Evolutionary conservation across 2,113 vertebrate species (phyloP), one percentile per base, ranked within the genome.

Genomic region (Elephantulus edwardii): DNA sequence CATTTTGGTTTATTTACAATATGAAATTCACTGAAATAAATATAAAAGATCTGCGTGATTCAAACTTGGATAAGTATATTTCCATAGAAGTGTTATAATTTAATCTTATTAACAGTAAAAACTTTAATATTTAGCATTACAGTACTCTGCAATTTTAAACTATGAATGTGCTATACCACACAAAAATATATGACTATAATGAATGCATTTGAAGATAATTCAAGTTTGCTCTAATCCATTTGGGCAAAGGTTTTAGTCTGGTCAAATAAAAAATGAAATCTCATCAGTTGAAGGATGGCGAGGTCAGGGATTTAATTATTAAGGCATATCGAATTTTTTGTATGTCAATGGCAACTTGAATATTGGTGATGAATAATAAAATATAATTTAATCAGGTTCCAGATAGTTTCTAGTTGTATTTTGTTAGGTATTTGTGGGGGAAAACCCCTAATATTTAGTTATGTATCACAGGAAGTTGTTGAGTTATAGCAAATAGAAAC

Each of bases 181-280:
- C 96, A 95, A 96, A 97, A 97, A 91, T 96, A 77, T 96, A 96
- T 95, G 93, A 95, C 96, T 96, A 1, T 98, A 98, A 98, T 98
- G 97, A 98, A 96, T 97, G 92, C 95, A 97, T 98, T 97, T 97
- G 95, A 97, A 97, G 97, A 97, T 97, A 97, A 97, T 98, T 98
- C 97, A 97, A 98, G 96, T 97, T 97, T 97, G 58, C 66, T 82
- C 86, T 98, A 98, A 98, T 98, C 97, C 95, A 97, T 92, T 97
- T 97, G 95, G 95, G 95, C 96, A 97, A 96, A 98, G 97, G 97
- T 98, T 97, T 97, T 96, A 96, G 94, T 97, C 94, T 97, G 96
- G 97, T 97, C 97, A 98, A 97, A 98, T 98, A 97, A 97, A 97
- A 98, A 97, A 96, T 97, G 96, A 98, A 98, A 97, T 98, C 97